A percentile compares a stretch with the other conserved stretches of the same genome.
Evolutionary conservation across 2,797 vertebrate species (phyloP).

Genomic region (Hemitrygon akajei): DNA sequence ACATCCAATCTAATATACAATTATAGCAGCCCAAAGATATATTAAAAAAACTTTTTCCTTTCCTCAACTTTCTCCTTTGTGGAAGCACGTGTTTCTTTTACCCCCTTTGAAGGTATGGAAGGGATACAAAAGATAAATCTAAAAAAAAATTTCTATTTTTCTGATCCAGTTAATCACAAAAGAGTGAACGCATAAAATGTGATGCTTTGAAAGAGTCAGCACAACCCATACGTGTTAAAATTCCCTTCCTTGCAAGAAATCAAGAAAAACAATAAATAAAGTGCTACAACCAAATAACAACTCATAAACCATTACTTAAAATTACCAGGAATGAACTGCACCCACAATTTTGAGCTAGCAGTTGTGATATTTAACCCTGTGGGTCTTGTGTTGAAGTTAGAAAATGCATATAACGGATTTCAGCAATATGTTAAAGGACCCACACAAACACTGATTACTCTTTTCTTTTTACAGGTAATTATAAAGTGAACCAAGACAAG

Average conservation of each 20-base stretch:
- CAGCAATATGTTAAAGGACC: background rate
- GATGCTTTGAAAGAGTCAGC: background rate
- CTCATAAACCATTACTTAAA: background rate
- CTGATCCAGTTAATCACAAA: background rate
- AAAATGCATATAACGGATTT: background rate
- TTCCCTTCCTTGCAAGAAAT: background rate
- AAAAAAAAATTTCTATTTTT: too few relatives aligned
- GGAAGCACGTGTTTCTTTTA: background rate
- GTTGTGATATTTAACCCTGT: background rate
- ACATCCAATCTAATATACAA: too few relatives aligned
- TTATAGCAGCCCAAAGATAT: background rate
- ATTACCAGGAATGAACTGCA: background rate
- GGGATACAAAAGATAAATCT: background rate
- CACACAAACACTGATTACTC: background rate
- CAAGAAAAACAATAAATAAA: background rate
- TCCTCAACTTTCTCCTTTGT: background rate
- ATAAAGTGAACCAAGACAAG: background rate
- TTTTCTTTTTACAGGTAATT: conserved; percentile 5
- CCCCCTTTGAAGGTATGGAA: background rate
- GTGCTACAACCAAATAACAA: background rate
- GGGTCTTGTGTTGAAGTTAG: background rate
- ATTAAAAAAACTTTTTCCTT: background rate
- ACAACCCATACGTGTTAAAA: background rate
- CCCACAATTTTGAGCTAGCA: background rate
- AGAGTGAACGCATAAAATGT: background rate